phyloP scores from a whole-genome alignment of 2,113 vertebrate species.

The Archilochus colubris region DNA sequence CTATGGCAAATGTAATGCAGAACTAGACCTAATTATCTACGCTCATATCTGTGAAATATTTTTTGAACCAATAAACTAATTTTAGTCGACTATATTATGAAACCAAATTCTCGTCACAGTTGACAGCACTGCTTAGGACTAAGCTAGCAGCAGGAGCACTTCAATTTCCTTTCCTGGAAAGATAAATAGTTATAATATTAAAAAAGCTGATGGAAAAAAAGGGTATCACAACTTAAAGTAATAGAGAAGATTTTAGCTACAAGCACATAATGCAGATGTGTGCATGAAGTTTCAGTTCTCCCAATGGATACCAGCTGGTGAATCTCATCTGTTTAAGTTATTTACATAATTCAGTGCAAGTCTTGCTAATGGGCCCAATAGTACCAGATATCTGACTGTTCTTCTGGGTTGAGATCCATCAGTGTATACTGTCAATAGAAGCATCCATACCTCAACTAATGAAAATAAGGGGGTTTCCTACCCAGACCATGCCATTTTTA shows the following conservation, averaged over 20 bases:
- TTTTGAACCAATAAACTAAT: background rate
- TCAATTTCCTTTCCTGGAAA: background rate
- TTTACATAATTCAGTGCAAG: slow-evolving; percentile 13
- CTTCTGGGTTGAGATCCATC: background rate
- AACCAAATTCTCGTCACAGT: background rate
- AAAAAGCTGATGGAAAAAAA: background rate
- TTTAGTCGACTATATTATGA: background rate
- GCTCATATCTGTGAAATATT: background rate
- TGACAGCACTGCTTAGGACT: background rate
- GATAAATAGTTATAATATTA: background rate
- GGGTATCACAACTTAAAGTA: background rate
- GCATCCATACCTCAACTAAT: background rate
- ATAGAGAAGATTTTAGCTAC: background rate
- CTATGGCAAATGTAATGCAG: background rate
- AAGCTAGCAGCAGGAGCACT: background rate
- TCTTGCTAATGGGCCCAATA: background rate
- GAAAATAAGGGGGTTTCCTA: background rate
- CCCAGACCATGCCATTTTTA: background rate
- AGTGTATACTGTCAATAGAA: background rate
- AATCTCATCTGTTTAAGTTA: slow-evolving; percentile 21
- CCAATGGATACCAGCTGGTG: background rate
- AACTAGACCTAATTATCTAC: background rate
- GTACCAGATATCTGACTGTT: background rate
- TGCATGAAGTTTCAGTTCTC: background rate
- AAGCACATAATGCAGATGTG: slow-evolving; percentile 35